phyloP scores from a whole-genome alignment of 2,797 vertebrate genomes.

The Babyrousa celebensis region DNA sequence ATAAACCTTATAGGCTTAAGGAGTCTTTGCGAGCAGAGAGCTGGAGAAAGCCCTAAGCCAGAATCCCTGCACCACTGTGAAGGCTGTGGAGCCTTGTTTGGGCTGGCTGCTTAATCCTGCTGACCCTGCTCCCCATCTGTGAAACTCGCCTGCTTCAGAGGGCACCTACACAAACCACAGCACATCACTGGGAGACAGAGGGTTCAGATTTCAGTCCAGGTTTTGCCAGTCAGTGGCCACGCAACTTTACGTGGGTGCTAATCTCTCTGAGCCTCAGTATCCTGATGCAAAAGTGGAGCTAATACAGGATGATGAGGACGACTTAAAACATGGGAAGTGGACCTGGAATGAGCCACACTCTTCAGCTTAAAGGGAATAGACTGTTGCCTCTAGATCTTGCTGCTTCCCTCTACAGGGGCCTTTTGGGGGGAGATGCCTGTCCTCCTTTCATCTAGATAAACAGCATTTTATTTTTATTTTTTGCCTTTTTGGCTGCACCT shows the following conservation, averaged over 20 bases:
- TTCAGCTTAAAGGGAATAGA: neutral
- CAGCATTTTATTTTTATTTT: neutral
- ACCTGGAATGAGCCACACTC: neutral
- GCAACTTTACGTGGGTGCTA: neutral
- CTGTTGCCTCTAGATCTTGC: neutral
- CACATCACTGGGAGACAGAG: neutral
- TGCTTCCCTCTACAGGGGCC: neutral
- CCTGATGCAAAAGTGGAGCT: neutral
- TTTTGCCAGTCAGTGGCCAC: neutral
- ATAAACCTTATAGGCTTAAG: neutral
- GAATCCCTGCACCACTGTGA: accelerated
- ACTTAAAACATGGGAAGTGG: neutral
- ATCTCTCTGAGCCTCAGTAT: neutral
- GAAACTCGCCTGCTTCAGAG: neutral
- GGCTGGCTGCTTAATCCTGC: neutral
- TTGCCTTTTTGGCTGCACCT: too few species aligned
- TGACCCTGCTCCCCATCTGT: neutral
- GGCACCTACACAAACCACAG: neutral
- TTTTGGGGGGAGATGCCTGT: neutral
- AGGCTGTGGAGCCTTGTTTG: accelerated
- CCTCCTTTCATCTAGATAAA: neutral
- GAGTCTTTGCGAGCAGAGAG: neutral
- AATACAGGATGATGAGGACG: neutral
- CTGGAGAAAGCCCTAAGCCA: neutral
- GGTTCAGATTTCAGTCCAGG: neutral